Evolutionary conservation across 2,888 invertebrate genomes (phyloP).

Genomic region (Pachliopta kotzebuea): DNA sequence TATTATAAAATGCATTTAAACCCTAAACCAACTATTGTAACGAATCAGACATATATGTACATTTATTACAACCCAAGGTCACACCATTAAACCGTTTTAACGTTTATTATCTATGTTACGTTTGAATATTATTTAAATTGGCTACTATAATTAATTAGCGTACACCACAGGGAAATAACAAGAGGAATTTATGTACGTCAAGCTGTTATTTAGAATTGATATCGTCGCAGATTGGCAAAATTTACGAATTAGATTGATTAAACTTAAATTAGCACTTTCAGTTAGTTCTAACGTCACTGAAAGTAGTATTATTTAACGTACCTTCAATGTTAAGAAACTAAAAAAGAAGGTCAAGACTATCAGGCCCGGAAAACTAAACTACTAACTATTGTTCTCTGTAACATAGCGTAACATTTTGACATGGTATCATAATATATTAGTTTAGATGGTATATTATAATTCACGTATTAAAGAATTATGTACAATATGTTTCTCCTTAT

Average conservation of each 20-base stretch:
- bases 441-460: too few relatives aligned
- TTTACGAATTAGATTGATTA: background rate
- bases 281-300: background rate
- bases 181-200: background rate
- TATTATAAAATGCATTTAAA: too few relatives aligned
- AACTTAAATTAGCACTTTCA: background rate
- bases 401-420: too few relatives aligned
- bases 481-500: background rate
- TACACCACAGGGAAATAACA: background rate
- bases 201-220: background rate
- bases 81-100: background rate
- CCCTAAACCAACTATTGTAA: too few relatives aligned
- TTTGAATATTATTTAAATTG: too few relatives aligned
- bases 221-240: background rate
- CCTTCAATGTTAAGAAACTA: background rate
- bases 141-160: background rate
- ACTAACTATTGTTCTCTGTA: too few relatives aligned
- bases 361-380: too few relatives aligned
- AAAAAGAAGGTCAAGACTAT: background rate
- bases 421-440: too few relatives aligned
- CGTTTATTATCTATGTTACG: background rate
- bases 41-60: too few relatives aligned
- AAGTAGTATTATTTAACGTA: background rate
- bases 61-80: background rate
- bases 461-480: background rate